Base-by-base conservation (phyloP, 2,113 vertebrate species). In the Actenoides lindsayi region DNA sequence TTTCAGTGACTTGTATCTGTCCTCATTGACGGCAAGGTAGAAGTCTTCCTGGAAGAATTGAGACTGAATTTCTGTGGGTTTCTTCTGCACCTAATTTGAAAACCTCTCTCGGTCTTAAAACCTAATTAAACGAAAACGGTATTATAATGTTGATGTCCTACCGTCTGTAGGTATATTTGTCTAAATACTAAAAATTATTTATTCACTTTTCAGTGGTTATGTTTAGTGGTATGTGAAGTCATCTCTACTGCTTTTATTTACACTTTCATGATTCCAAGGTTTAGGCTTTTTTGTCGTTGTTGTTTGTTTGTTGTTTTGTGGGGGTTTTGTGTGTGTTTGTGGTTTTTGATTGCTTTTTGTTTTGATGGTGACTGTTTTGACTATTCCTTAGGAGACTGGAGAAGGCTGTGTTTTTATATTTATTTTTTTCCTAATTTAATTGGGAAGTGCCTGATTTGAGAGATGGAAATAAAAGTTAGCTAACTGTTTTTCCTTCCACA, bases 401-500 rank as follows among this genome's bases (percentile, higher is more conserved):
- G 31, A 53, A 41, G 17, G 51, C 59, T 73, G 7, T 28, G 11
- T 10, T 33, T 33, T 25, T 51, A 25, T 11, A 41, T 14, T 71
- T 21, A 17, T 17, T 30, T 23, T 27, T 16, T 30, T 28, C 59
- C 30, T 20, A 4, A 4, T 67, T 16, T 76, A 79, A 35, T 39
- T 48, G 28, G 28, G 3, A 63, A 70, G 65, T 82, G 23, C 42
- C 33, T 94, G 27, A 68, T 77, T 19, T 68, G 41, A 82, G 33
- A 87, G 25, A 71, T 16, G 42, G 57, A 76, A 89, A 83, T 51
- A 35, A n/a, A 83, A 87, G 6, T 53, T 62, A 73, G 64, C n/a
- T n/a, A 74, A 67, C 65, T 96, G 54, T 73, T 95, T 87, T 91
- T 25, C 62, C 94, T 92, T 90, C 37, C 46, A 83, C 41, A 51